Evolutionary conservation across 2,888 invertebrate species (phyloP).

Genomic region (Lasiommata megera): DNA sequence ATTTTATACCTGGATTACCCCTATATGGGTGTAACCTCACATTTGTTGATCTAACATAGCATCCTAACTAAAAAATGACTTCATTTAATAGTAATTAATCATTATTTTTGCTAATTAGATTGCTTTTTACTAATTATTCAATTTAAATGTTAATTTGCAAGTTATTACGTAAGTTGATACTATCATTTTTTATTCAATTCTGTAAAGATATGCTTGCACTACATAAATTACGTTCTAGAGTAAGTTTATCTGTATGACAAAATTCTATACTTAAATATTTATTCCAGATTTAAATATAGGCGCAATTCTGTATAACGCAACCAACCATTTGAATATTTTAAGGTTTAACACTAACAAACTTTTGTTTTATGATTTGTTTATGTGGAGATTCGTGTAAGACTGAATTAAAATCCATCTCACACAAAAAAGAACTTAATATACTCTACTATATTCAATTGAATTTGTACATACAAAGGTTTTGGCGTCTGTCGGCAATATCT

Average conservation of each 20-base stretch:
- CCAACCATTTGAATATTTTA: no score
- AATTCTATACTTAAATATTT: no score
- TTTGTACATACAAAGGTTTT: no score
- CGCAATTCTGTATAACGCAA: no score
- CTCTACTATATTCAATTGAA: no score
- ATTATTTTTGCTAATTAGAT: not conserved
- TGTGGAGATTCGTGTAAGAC: no score
- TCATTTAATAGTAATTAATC: not conserved
- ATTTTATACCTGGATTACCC: not conserved
- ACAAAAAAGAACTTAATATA: no score
- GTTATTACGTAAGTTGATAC: not conserved
- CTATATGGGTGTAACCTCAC: slow-evolving; percentile 10
- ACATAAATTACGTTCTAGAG: not conserved
- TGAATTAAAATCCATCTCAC: no score
- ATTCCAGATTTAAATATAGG: no score
- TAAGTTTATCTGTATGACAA: not conserved
- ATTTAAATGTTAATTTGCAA: not conserved
- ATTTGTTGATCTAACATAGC: not conserved
- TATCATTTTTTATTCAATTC: not conserved
- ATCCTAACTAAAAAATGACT: not conserved
- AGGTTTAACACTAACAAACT: no score
- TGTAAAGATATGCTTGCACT: slow-evolving; percentile 30
- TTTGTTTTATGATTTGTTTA: no score
- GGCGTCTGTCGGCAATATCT: no score
- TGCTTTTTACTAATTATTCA: not conserved